Base-by-base conservation (phyloP, 1,140 invertebrate genomes). In the Tigriopus japonicus region DNA sequence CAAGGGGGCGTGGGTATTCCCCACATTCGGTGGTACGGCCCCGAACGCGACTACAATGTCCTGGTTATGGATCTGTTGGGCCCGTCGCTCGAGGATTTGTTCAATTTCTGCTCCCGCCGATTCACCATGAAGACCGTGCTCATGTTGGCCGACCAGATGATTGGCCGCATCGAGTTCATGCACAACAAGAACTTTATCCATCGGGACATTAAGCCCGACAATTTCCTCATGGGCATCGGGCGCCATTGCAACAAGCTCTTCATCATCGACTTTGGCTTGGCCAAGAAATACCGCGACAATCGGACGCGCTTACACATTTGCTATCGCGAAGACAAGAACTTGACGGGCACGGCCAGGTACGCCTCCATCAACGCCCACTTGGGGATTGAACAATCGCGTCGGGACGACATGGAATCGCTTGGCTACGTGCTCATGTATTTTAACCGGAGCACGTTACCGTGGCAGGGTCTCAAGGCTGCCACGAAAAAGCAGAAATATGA, bases 401-500 rank as follows among this genome's bases (percentile, higher is more conserved):
- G 78, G 59, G 78, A 80, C 69, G 78, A 80, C 67, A 76, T 80
- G 75, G 80, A 82, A 67, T 79, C 79, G 17, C 68, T 81, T 7
- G 80, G 79, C 35, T 81, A 81, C 69, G 78, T 81, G 10, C 71
- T 81, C 49, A 80, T 82, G 76, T 82, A 81, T 66, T 81, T 81
- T 69, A 79, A 81, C 67, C 71, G 77, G 52, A 78, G 79, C 15
- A 72, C 71, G 63, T 69, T 81, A 40, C 80, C 80, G 9, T 80
- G 78, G 78, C 77, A 80, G 67, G 77, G 78, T 42, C 68, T 80
- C 10, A 78, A 77, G 71, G 79, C 79, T 58, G 75, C 74, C 15
- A 80, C 75, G 35, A 80, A 80, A 67, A 78, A 78, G 64, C 77
- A 80, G 65, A 81, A 81, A 64, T 81, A 81, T 69, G 79, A 81